Conservation (phyloP, 2,113 vertebrate genomes). For the Gymnorhina tibicen region DNA sequence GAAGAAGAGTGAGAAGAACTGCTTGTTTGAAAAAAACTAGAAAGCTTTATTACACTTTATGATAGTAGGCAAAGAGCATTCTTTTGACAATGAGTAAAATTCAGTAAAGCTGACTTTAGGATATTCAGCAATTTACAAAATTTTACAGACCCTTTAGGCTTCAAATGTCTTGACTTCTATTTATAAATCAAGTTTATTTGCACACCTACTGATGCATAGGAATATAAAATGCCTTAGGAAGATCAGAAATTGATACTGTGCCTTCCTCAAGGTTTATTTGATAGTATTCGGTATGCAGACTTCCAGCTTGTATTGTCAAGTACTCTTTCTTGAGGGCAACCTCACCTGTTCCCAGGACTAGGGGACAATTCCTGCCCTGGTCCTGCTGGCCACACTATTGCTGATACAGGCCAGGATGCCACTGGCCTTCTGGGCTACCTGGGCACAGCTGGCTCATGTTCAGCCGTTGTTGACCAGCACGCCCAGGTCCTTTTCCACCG, state of each 20-base stretch:
- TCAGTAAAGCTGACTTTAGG: background rate
- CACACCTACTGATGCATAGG: background rate
- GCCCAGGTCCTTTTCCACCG: accelerated
- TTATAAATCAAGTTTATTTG: background rate
- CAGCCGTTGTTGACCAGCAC: accelerated
- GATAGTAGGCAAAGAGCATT: background rate
- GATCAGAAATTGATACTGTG: background rate
- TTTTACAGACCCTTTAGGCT: background rate
- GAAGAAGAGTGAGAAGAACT: background rate
- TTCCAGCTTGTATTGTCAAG: background rate
- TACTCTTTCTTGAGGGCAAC: background rate
- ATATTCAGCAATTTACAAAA: background rate
- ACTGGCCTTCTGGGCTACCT: background rate
- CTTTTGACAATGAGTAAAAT: background rate
- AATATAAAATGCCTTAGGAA: background rate
- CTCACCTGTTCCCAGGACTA: accelerated
- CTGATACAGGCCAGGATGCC: background rate
- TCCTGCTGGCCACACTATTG: background rate
- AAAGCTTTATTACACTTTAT: background rate
- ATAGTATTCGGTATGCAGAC: background rate
- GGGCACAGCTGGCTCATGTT: accelerated
- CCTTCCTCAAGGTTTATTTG: background rate
- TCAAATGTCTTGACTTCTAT: background rate
- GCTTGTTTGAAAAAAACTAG: background rate
- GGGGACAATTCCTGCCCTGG: accelerated